phyloP scores from a whole-genome alignment of 2,888 invertebrate species.

The Alsophila aescularia region DNA sequence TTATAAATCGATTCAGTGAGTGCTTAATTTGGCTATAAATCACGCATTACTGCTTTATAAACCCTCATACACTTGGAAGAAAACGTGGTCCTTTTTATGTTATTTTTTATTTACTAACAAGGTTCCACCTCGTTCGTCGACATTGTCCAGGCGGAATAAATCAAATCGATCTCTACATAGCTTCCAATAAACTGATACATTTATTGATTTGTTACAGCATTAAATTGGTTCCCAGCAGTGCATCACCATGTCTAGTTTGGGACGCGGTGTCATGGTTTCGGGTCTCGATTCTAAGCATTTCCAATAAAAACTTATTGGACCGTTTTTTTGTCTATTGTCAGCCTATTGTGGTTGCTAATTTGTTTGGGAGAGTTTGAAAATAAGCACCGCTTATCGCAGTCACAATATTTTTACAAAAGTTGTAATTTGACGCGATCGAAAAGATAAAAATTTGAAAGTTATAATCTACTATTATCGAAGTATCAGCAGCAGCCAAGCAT shows the following conservation, averaged over 20 bases:
- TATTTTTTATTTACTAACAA: conserved; percentile 80
- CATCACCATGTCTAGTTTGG: conserved; percentile 63
- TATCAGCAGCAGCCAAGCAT: background rate
- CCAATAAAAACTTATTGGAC: conserved; percentile 53
- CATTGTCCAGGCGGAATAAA: conserved; percentile 76
- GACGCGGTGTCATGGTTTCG: conserved; percentile 63
- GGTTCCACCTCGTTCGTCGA: conserved; percentile 69
- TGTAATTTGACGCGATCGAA: background rate
- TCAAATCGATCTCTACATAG: conserved; percentile 82
- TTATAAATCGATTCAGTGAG: conserved; percentile 27
- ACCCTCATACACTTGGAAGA: conserved; percentile 23
- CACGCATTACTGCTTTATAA: conserved; percentile 19
- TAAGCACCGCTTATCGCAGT: background rate
- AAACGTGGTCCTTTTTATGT: conserved; percentile 49
- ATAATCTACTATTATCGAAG: background rate
- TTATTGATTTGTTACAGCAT: conserved; percentile 84
- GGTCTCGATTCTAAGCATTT: conserved; percentile 50
- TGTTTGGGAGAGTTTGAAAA: conserved; percentile 40
- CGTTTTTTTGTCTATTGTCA: conserved; percentile 52
- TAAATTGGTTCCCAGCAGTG: conserved; percentile 83
- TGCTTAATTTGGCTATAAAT: conserved; percentile 26
- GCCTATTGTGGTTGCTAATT: conserved; percentile 53
- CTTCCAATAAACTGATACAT: conserved; percentile 84
- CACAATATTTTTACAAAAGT: background rate
- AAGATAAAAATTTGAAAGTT: too few relatives aligned